Evolutionary conservation across 2,797 vertebrate species (phyloP), one percentile per base, ranked within the genome.

Genomic region (Argya squamiceps): DNA sequence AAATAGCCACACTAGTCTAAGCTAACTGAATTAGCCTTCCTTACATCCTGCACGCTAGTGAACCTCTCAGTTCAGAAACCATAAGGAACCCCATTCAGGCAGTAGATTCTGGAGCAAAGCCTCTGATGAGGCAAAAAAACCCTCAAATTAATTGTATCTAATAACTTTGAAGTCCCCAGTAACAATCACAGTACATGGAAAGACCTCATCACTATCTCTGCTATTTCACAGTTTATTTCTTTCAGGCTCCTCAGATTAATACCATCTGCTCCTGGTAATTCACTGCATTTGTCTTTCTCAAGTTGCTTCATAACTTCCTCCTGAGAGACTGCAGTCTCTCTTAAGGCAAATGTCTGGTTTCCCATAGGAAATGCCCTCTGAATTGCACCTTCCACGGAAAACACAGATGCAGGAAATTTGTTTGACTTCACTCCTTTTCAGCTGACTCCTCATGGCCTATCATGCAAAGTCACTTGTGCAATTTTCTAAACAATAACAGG

Each of bases 191-290:
- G 2, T 92, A 71, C 75, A 89, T 83, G 88, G 88, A 88, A 94
- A 47, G 60, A 87, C 92, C 41, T 79, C 55, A 81, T 32, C 65
- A 74, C 16, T 84, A 85, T 96, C 60, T 94, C 63, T 19, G 39
- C 68, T 94, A 91, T 90, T 97, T 97, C 82, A 95, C 74, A 96
- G 88, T 95, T 95, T 96, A 90, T 94, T 97, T 97, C 62, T 62
- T 97, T 97, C 94, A 97, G 86, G 74, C 88, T 95, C 58, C 49
- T 97, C 96, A 94, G 69, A 97, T 97, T 96, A 96, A 94, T 96
- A 98, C 96, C 98, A 98, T 97, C 97, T 98, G 97, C 91, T 97
- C 36, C 41, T 94, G 58, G 91, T 94, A 98, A 97, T 97, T 98
- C 97, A 93, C 94, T 96, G 93, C 90, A 95, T 96, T 97, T 96